phyloP scores from a whole-genome alignment of 1,140 invertebrate species.

The Drosophila orena region DNA sequence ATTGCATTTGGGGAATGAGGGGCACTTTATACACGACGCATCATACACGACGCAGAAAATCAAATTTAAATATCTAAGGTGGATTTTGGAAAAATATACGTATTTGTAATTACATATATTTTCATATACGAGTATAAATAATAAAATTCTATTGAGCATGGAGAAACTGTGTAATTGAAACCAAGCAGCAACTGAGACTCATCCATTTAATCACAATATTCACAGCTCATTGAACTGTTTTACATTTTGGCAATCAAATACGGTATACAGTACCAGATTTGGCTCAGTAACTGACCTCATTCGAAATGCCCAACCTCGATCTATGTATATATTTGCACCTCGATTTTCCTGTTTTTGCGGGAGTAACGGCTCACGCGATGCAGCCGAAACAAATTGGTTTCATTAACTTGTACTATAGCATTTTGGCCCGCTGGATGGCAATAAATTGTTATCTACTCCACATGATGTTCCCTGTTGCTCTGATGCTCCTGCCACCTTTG shows the following conservation, averaged over 20 bases:
- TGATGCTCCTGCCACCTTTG: constrained; percentile 41
- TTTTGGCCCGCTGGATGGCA: constrained; percentile 73
- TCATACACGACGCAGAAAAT: not conserved
- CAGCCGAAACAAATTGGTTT: constrained; percentile 77
- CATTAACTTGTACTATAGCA: constrained; percentile 82
- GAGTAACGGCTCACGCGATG: constrained; percentile 31
- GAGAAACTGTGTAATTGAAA: not conserved
- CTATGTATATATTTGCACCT: constrained; percentile 30
- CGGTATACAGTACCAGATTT: constrained; percentile 7
- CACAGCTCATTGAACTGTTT: constrained; percentile 26
- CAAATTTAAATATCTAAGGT: not conserved
- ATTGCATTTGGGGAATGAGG: not conserved
- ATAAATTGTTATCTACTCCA: constrained; percentile 77
- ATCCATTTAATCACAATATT: not conserved
- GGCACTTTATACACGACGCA: not conserved
- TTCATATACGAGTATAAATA: too few relatives aligned
- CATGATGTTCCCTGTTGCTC: constrained; percentile 44
- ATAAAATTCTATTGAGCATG: too few relatives aligned
- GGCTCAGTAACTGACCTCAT: constrained; percentile 32
- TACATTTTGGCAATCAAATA: constrained; percentile 29
- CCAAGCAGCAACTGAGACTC: not conserved
- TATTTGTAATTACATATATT: too few relatives aligned
- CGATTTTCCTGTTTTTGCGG: constrained; percentile 1
- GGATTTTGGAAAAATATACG: not conserved
- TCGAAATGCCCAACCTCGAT: constrained; percentile 3